phyloP scores from a whole-genome alignment of 1,140 invertebrate species.

The Ips typographus region DNA sequence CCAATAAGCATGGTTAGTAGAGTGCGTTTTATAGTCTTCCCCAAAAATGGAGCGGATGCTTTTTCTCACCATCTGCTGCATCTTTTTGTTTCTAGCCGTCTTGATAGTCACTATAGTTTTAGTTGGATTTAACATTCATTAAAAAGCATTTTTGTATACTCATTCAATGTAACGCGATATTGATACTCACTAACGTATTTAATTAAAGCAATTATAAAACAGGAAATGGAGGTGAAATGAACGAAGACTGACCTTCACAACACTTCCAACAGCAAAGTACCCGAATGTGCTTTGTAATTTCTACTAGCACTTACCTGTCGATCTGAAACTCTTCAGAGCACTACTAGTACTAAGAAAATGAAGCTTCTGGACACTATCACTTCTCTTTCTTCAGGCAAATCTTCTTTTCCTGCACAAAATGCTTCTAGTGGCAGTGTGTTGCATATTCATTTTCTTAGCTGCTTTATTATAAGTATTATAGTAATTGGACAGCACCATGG shows the following conservation, averaged over 20 bases:
- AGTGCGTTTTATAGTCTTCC: too few species aligned
- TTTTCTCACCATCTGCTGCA: too few species aligned
- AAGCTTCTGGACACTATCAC: slow-evolving; percentile 18
- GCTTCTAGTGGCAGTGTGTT: slow-evolving; percentile 33
- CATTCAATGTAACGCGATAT: too few species aligned
- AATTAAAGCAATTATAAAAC: slow-evolving; percentile 5
- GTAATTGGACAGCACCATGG: slow-evolving; percentile 32
- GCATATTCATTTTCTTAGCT: slow-evolving; percentile 31
- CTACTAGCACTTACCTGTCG: slow-evolving; percentile 13
- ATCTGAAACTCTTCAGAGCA: slow-evolving; percentile 13
- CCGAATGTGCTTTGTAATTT: slow-evolving; percentile 8
- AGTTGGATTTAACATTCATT: too few species aligned
- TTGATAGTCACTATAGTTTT: too few species aligned
- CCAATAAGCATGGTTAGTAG: too few species aligned
- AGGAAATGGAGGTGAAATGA: slow-evolving; percentile 11
- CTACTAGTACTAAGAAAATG: slow-evolving; percentile 21
- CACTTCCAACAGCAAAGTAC: slow-evolving; percentile 11
- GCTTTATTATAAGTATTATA: slow-evolving; percentile 34
- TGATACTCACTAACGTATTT: too few species aligned
- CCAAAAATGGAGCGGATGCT: too few species aligned
- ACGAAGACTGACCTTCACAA: slow-evolving; percentile 22
- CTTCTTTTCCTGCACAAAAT: slow-evolving; percentile 23
- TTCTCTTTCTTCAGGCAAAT: slow-evolving; percentile 11
- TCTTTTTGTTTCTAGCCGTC: too few species aligned
- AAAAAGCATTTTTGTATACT: too few species aligned